Conservation (phyloP, 1,140 invertebrate species). For the Euura saliciscinereae region DNA sequence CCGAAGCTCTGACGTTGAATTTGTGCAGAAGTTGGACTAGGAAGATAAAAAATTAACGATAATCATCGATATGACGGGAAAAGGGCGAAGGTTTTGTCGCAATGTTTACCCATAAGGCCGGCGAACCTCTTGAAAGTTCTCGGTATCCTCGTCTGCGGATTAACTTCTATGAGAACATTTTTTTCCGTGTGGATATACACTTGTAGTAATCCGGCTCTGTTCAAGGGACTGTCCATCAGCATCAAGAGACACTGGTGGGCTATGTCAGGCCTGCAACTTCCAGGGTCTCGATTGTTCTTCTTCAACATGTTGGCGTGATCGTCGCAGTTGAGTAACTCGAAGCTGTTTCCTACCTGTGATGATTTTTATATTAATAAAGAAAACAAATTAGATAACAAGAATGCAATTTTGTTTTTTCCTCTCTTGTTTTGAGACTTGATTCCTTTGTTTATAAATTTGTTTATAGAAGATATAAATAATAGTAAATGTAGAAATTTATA, state of each 20-base stretch:
- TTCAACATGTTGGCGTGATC: conserved; percentile 85
- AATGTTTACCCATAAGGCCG: conserved; percentile 88
- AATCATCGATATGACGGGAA: conserved; percentile 15
- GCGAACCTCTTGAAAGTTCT: conserved; percentile 98
- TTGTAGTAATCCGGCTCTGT: conserved; percentile 85
- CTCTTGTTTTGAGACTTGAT: no score
- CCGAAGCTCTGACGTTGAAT: conserved; percentile 87
- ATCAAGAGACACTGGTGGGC: conserved; percentile 94
- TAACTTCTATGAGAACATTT: conserved; percentile 98
- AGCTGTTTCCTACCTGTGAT: conserved; percentile 80
- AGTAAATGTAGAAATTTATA: conserved; percentile 20
- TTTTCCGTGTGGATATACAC: conserved; percentile 96
- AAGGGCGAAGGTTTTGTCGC: conserved; percentile 4
- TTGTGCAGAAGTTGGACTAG: conserved; percentile 96
- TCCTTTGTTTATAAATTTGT: no score
- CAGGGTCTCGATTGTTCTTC: conserved; percentile 84
- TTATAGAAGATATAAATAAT: background rate
- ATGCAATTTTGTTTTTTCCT: no score
- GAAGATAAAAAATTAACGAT: conserved; percentile 36
- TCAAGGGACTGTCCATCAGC: conserved; percentile 96
- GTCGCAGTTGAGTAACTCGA: conserved; percentile 94
- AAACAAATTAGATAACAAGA: conserved; percentile 25
- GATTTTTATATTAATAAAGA: conserved; percentile 20
- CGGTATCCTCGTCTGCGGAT: conserved; percentile 97
- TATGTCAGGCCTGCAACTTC: conserved; percentile 91